These are phyloP conservation scores for Andrena camellia DNA, from an alignment of 2,888 invertebrate genomes.

Conservation along the genomic window DNA sequence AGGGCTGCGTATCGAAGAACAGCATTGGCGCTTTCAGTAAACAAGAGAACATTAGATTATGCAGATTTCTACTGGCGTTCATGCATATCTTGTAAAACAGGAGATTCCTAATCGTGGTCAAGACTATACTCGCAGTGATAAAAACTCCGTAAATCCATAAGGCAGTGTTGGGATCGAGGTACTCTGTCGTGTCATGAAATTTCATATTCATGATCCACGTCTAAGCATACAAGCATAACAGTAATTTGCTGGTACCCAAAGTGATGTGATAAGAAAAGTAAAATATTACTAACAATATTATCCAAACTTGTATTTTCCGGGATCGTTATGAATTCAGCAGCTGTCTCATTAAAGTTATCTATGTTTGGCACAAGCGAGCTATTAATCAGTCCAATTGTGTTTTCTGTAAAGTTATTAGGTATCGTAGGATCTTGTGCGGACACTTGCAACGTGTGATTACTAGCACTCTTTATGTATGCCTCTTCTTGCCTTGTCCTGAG, in stretches of 20 bases:
- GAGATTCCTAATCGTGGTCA: conserved; percentile 89
- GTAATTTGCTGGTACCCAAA: background rate
- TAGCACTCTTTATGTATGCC: conserved; percentile 62
- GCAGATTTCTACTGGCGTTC: conserved; percentile 90
- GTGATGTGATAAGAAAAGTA: background rate
- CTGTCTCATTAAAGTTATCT: conserved; percentile 26
- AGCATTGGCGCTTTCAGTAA: conserved; percentile 91
- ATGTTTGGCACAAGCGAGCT: background rate
- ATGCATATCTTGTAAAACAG: conserved; percentile 91
- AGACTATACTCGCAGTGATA: conserved; percentile 87
- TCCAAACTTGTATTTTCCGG: conserved; percentile 28
- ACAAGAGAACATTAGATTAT: conserved; percentile 92
- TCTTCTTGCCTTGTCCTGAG: conserved; percentile 85
- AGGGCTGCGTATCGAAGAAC: conserved; percentile 94
- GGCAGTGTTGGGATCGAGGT: conserved; percentile 71
- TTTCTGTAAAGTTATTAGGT: background rate
- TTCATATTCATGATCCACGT: conserved; percentile 25
- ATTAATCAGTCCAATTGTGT: background rate
- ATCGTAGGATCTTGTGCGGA: background rate
- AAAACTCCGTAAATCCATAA: conserved; percentile 87
- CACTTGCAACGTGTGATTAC: conserved; percentile 11
- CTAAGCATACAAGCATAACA: conserved; percentile 31
- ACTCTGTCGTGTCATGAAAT: conserved; percentile 8
- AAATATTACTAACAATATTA: conserved; percentile 54
- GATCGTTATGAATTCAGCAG: background rate